phyloP scores from a whole-genome alignment of 2,113 vertebrate genomes.

The Carassius auratus region DNA sequence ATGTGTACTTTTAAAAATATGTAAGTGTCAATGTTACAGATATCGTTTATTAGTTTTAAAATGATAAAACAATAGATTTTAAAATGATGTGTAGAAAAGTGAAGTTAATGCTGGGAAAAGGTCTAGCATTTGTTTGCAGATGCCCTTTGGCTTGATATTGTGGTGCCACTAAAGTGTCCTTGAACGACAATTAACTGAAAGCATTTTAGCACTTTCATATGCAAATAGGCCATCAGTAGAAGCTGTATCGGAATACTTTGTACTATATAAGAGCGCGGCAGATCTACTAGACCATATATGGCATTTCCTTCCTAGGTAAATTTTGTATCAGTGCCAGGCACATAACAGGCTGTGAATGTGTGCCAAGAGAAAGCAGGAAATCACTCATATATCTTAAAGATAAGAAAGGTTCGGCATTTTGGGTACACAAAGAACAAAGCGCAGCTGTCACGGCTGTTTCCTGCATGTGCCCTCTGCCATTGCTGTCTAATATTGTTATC shows the following conservation, averaged over 20 bases:
- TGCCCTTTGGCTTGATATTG: neutral
- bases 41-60: neutral
- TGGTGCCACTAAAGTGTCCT: neutral
- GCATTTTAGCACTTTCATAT: neutral
- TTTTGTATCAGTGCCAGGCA: constrained; percentile 52
- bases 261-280: neutral
- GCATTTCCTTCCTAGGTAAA: constrained; percentile 55
- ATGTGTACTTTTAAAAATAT: too few species aligned
- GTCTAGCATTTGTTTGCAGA: neutral
- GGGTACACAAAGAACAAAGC: constrained; percentile 63
- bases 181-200: neutral
- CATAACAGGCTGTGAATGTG: constrained; percentile 35
- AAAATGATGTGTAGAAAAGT: too few species aligned
- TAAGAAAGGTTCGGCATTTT: constrained; percentile 54
- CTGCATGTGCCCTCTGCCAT: constrained; percentile 41
- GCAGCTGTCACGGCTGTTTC: constrained; percentile 58
- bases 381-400: constrained; percentile 58
- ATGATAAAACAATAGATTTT: neutral
- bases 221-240: neutral
- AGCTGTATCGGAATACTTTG: neutral
- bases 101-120: neutral
- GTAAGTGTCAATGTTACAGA: neutral
- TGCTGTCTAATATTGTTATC: constrained; percentile 58
- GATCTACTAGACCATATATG: constrained; percentile 53
- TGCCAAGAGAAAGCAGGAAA: constrained; percentile 62